These are phyloP conservation scores for Lasaia peninsularis DNA, from an alignment of 1,140 invertebrate species.

Conservation along the genomic window DNA sequence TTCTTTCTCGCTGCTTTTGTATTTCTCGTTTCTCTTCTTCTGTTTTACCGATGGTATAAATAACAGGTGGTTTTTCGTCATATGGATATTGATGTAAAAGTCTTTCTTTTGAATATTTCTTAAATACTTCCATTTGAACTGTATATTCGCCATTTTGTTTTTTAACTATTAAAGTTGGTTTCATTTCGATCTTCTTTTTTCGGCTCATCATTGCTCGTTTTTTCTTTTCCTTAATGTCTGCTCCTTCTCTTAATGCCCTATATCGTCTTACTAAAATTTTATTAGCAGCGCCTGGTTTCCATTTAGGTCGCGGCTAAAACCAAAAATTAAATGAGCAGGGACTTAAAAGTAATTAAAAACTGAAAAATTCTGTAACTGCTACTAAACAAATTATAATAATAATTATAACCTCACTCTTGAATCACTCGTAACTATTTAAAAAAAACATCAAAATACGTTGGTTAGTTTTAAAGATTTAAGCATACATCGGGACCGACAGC, in stretches of 20 bases:
- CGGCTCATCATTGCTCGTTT: conserved; percentile 60
- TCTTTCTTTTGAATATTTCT: conserved; percentile 65
- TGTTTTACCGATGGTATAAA: conserved; percentile 66
- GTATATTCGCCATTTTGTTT: conserved; percentile 64
- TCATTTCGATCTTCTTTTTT: conserved; percentile 65
- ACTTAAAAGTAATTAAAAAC: not conserved
- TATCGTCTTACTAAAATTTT: conserved; percentile 58
- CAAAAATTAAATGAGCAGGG: conserved; percentile 3
- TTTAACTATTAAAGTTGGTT: conserved; percentile 58
- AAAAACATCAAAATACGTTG: no score
- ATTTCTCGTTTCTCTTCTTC: conserved; percentile 58
- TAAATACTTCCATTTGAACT: conserved; percentile 69
- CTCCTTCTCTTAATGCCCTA: conserved; percentile 50
- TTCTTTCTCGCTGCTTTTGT: conserved; percentile 51
- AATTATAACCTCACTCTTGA: no score
- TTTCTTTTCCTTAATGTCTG: conserved; percentile 59
- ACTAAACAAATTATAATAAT: no score
- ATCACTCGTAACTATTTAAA: no score
- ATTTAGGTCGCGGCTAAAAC: conserved; percentile 55
- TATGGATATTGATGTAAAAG: conserved; percentile 62
- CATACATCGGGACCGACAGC: no score
- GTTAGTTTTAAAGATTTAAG: no score
- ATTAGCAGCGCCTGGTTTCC: conserved; percentile 58
- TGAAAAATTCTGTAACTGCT: no score
- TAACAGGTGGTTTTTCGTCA: conserved; percentile 60